These are phyloP conservation scores for Lepidurus apus DNA, from an alignment of 1,140 invertebrate genomes.

Conservation along the genomic window DNA sequence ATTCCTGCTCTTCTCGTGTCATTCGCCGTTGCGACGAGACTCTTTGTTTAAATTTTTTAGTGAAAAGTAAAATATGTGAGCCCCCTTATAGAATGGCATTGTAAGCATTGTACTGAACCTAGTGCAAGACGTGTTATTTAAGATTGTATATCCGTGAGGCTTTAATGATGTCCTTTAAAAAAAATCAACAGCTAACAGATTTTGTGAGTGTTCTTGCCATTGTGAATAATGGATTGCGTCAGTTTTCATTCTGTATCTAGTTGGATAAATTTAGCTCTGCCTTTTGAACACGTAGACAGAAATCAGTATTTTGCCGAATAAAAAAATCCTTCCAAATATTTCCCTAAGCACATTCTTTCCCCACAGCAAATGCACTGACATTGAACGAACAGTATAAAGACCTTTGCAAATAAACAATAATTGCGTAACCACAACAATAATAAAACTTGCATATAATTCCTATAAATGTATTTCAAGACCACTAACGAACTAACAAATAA, in stretches of 20 bases:
- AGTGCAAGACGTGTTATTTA: background rate
- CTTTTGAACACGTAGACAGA: background rate
- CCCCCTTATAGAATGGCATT: background rate
- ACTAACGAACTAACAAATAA: background rate
- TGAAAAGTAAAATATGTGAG: background rate
- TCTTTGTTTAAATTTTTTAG: background rate
- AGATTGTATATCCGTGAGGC: slow-evolving; percentile 13
- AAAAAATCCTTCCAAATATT: background rate
- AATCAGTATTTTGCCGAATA: slow-evolving; percentile 19
- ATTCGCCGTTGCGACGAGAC: background rate
- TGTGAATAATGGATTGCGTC: slow-evolving; percentile 4
- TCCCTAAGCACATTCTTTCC: background rate
- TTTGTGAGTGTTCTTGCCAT: slow-evolving; percentile 18
- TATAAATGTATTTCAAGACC: background rate
- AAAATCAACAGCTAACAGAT: background rate
- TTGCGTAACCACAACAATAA: too few species aligned
- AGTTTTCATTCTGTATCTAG: background rate
- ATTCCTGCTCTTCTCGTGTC: background rate
- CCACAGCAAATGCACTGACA: background rate
- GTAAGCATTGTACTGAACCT: background rate
- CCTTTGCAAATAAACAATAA: too few species aligned
- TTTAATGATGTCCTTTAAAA: background rate
- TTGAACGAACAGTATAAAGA: background rate
- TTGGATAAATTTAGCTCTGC: background rate
- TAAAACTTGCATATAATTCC: background rate